Conservation (phyloP, 2,113 vertebrate genomes). For the Columba livia region DNA sequence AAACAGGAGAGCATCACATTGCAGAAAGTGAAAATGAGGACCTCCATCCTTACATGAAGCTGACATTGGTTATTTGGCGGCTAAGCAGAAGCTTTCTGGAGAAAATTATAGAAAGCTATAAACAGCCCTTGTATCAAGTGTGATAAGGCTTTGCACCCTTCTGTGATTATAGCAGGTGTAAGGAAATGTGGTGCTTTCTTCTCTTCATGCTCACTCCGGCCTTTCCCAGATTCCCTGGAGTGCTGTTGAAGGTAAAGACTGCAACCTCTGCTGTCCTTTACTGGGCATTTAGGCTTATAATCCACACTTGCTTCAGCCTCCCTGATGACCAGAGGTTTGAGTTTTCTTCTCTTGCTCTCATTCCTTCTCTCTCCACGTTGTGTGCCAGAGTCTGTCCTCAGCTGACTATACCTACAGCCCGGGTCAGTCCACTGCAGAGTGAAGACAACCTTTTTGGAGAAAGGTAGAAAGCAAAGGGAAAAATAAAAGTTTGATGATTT, state of each 20-base stretch:
- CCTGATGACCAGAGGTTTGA: background rate
- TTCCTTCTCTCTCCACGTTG: background rate
- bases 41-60: background rate
- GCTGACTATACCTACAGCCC: background rate
- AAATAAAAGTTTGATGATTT: background rate
- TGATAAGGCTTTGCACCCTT: background rate
- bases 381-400: background rate
- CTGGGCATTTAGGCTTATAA: background rate
- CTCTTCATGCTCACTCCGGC: background rate
- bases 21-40: background rate
- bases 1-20: background rate
- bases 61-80: background rate
- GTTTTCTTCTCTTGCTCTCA: background rate
- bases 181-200: background rate
- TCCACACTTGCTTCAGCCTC: background rate
- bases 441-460: background rate
- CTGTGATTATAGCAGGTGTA: background rate
- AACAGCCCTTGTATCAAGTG: background rate
- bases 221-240: background rate
- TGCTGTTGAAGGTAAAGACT: background rate
- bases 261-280: background rate
- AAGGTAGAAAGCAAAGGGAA: background rate
- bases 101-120: background rate
- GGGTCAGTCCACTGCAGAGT: fast-evolving
- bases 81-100: background rate